Base-by-base conservation (phyloP, 1,140 invertebrate genomes). In the Dendroctonus ponderosae region DNA sequence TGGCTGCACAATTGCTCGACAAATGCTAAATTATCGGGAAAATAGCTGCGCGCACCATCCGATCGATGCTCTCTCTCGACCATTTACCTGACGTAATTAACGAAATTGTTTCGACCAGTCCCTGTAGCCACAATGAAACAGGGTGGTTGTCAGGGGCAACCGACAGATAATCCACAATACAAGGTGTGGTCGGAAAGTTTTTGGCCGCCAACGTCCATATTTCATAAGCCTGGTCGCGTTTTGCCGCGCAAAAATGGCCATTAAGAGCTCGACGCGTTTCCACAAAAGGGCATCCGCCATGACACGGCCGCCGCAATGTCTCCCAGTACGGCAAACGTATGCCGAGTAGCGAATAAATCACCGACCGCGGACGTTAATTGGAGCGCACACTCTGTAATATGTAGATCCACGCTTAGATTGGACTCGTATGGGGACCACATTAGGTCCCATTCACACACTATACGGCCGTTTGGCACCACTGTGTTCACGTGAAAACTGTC, bases 331-430 rank as follows among this genome's bases (percentile, higher is more conserved):
- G 51, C 52, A 40, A 49, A n/a, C 9, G 9, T 11, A 8, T 15
- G 15, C 9, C 50, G 52, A 37, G 14, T 37, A 51, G 6, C 60
- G 40, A 58, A 66, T 66, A 66, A 66, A 66, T 66, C 63, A 66
- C 63, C 43, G 15, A 14, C 2, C 42, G 46, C 14, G 14, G 63
- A 66, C 63, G 53, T 58, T 66, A 66, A 66, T 66, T 66, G 53
- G 63, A 56, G 42, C 54, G 53, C 53, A 56, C 53, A 50, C 63
- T 56, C 63, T 39, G 54, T 66, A 65, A 65, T 65, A 65, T 65
- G 62, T 57, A 65, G 62, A 65, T 65, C 50, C 62, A 56, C 43
- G 62, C 53, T 57, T 57, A 65, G 62, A 65, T 65, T 57, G 53
- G 40, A 26, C 51, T 40, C n/a, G 51, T 49, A 15, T 9, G 59